A percentile compares a stretch with the other conserved stretches of the same genome.
Conservation (phyloP, 2,888 invertebrate genomes). For the Steinernema hermaphroditum region DNA sequence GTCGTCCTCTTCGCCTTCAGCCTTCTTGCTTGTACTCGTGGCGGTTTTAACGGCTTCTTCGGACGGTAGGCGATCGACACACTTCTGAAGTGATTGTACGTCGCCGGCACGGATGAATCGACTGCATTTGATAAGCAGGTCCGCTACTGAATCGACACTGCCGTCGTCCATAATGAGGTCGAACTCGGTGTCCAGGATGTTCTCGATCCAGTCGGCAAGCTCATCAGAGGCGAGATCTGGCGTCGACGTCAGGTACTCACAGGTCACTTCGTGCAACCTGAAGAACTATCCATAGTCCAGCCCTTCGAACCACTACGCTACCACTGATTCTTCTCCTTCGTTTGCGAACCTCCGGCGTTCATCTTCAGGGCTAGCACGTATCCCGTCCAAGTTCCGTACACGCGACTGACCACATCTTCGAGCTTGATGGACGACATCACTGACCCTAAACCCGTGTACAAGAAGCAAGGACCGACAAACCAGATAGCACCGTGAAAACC, state of each 20-base stretch:
- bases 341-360: slow-evolving; percentile 52
- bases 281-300: neutral
- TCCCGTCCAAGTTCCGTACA: slow-evolving; percentile 40
- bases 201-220: slow-evolving; percentile 56
- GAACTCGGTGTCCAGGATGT: slow-evolving; percentile 52
- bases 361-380: slow-evolving; percentile 54
- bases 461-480: neutral
- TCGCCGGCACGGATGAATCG: slow-evolving; percentile 5
- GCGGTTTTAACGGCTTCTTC: slow-evolving; percentile 19
- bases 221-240: slow-evolving; percentile 51
- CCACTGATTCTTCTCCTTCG: slow-evolving; percentile 46
- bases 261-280: slow-evolving; percentile 51
- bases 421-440: slow-evolving; percentile 14
- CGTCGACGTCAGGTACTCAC: slow-evolving; percentile 44
- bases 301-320: neutral
- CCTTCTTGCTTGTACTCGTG: slow-evolving; percentile 18
- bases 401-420: slow-evolving; percentile 33
- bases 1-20: slow-evolving; percentile 34
- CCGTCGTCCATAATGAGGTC: slow-evolving; percentile 57
- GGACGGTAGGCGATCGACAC: slow-evolving; percentile 8
- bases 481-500: neutral
- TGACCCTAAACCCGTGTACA: neutral
- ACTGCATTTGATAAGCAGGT: slow-evolving; percentile 48
- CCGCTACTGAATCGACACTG: slow-evolving; percentile 47
- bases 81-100: neutral